Base-by-base conservation (phyloP, 2,797 vertebrate species). In the Typhlichthys subterraneus region DNA sequence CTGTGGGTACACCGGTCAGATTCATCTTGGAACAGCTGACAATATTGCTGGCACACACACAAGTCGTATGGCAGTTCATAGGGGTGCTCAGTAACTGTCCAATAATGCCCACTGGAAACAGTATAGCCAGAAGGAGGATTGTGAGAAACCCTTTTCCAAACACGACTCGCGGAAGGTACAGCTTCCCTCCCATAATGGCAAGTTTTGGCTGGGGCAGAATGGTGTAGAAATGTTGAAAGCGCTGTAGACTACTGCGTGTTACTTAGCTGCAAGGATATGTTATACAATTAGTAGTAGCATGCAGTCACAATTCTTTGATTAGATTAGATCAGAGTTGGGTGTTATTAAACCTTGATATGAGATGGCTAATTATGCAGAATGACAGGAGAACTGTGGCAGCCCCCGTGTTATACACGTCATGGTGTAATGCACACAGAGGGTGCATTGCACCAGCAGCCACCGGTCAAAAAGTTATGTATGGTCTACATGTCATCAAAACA, bases 1-100 rank as follows among this genome's bases (percentile, higher is more conserved):
- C 69, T 0, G 57, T 11, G 0, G 96, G 96, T 17, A 96, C 86
- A 1, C 12, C n/a, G 12, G 78, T 88, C 57, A 98, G 89, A 59
- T 89, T 93, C 52, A 85, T 89, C 81, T 92, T 94, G 13, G 96
- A 94, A 77, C 97, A 99, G 89, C 96, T 96, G 72, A 98, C 90
- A 63, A 98, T 95, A 91, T 96, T 95, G 85, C 96, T 97, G 88
- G 97, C 96, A 0, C 97, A 98, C 67, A 99, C 80, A 56, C 97
- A 99, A 1, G 77, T 92, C 1, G 78, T 86, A 51, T 89, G 91
- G 69, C 94, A 96, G 87, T 90, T 92, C 55, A 93, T 66, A 23
- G 84, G 69, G 1, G 72, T 51, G 33, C 67, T 70, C 3, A 64
- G 15, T 0, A 71, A 53, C 67, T 82, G 85, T 0, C 63, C 72